Base-by-base conservation (phyloP, 2,113 vertebrate genomes). In the Bos indicus region DNA sequence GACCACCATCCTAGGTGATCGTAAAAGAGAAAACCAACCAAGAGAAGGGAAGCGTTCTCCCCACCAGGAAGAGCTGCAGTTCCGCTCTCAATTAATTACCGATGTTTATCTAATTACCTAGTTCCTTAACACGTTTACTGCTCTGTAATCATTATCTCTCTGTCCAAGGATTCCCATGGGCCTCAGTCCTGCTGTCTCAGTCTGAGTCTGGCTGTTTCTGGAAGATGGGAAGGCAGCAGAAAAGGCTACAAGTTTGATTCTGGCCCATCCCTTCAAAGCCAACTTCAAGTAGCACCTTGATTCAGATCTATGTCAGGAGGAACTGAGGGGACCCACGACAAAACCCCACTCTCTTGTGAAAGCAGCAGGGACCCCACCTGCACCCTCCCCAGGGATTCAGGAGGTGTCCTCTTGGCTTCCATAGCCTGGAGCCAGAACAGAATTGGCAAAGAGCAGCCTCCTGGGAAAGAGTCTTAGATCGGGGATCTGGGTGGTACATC, bases 71-170 rank as follows among this genome's bases (percentile, higher is more conserved):
- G 78, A 40, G 26, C 15, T 15, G 40, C 3, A 26, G 12, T 78
- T 57, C 36, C 36, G 40, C n/a, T 17, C n/a, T 56, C 23, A 60
- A 17, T 57, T 52, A 64, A 23, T 80, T 85, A 71, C 11, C 6
- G 0, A 13, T 64, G n/a, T 77, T 52, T 56, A 93, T 81, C 82
- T 62, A 60, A 60, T 86, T 86, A 74, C 74, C 90, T n/a, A 36
- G 10, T n/a, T 90, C 30, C 36, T 84, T 62, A 57, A 48, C 84
- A 60, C 2, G 0, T 7, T 84, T n/a, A 33, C 2, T 43, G 36
- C 43, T 78, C 28, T 82, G 54, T 40, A 86, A 96, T 93, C 78
- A 51, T n/a, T 23, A 78, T 46, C 71, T 78, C 23, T n/a, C 13
- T 43, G 26, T 30, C 46, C n/a, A n/a, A 71, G 19, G 17, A 10